A percentile compares a stretch with the other conserved stretches of the same genome.
phyloP scores from a whole-genome alignment of 2,797 vertebrate species.

The Cercopithecus diana region DNA sequence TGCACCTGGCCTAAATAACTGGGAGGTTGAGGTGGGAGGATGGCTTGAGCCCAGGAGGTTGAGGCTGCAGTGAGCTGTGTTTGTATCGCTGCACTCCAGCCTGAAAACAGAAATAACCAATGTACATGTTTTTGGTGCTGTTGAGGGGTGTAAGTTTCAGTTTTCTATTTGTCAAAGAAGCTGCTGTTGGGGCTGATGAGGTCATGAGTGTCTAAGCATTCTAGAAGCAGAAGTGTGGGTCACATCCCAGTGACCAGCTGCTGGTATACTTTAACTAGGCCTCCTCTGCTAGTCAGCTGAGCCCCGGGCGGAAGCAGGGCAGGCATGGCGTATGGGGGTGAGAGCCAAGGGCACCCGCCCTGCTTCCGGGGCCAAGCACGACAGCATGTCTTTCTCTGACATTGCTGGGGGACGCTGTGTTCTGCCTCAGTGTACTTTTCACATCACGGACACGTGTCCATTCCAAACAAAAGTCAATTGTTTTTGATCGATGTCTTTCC shows the following conservation, averaged over 20 bases:
- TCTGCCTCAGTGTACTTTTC: background rate
- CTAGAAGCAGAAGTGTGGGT: background rate
- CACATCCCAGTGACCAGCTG: background rate
- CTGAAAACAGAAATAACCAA: background rate
- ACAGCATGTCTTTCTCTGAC: background rate
- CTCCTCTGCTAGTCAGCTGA: background rate
- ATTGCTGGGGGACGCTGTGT: fast-evolving
- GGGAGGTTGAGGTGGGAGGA: background rate
- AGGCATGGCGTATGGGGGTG: fast-evolving
- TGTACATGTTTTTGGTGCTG: fast-evolving
- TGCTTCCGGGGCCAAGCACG: fast-evolving
- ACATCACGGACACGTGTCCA: background rate
- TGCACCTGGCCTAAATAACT: background rate
- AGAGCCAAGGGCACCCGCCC: fast-evolving
- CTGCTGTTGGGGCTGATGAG: fast-evolving
- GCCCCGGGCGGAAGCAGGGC: fast-evolving
- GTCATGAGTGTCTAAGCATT: fast-evolving
- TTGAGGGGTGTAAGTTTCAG: background rate
- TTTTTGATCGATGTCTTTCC: conserved; percentile 62
- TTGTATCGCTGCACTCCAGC: background rate
- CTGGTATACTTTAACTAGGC: background rate
- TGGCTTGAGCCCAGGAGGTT: background rate
- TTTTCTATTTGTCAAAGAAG: background rate
- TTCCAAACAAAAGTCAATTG: conserved; percentile 60
- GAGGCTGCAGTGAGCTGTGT: background rate